A percentile compares a stretch with the other conserved stretches of the same genome.
Evolutionary conservation across 2,888 invertebrate genomes (phyloP).

Genomic region (Clivina fossor): DNA sequence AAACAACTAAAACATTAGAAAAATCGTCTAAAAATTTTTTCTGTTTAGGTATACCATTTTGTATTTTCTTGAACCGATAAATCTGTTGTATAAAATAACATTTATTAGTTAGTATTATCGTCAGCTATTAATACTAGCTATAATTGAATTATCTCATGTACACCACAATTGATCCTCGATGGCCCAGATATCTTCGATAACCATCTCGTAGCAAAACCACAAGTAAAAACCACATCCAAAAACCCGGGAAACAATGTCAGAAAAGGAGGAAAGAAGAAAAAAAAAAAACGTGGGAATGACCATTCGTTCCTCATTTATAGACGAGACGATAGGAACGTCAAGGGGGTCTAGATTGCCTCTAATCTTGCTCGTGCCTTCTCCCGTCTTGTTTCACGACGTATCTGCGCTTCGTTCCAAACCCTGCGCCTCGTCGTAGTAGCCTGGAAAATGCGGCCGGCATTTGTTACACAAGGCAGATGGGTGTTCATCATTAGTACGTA

Average conservation of each 20-base stretch:
- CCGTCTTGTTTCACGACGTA: too few relatives aligned
- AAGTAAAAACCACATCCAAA: too few relatives aligned
- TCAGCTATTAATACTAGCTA: slow-evolving; percentile 30
- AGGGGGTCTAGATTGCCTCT: too few relatives aligned
- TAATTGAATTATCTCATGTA: slow-evolving; percentile 34
- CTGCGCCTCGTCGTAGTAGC: background rate
- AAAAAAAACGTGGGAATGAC: slow-evolving; percentile 29
- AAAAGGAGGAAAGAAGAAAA: too few relatives aligned
- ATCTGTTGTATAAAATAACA: slow-evolving; percentile 16
- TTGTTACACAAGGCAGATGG: slow-evolving; percentile 26
- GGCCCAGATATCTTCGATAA: too few relatives aligned
- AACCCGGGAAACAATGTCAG: too few relatives aligned
- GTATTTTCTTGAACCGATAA: background rate
- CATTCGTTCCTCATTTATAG: slow-evolving; percentile 2
- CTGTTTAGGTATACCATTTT: too few relatives aligned
- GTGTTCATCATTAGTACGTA: slow-evolving; percentile 30
- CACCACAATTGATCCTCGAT: too few relatives aligned
- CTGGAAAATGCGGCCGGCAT: slow-evolving; percentile 2
- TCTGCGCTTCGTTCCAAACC: background rate
- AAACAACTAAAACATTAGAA: too few relatives aligned
- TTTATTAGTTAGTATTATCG: slow-evolving; percentile 27
- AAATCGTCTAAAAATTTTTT: too few relatives aligned
- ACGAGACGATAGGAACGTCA: slow-evolving; percentile 2
- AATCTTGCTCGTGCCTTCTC: too few relatives aligned
- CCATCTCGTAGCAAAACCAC: too few relatives aligned